A percentile compares a stretch with the other conserved stretches of the same genome.
These are phyloP conservation scores for Palythoa caribaeorum DNA, from an alignment of 92 coral and sea anemone genomes.

Conservation along the genomic window DNA sequence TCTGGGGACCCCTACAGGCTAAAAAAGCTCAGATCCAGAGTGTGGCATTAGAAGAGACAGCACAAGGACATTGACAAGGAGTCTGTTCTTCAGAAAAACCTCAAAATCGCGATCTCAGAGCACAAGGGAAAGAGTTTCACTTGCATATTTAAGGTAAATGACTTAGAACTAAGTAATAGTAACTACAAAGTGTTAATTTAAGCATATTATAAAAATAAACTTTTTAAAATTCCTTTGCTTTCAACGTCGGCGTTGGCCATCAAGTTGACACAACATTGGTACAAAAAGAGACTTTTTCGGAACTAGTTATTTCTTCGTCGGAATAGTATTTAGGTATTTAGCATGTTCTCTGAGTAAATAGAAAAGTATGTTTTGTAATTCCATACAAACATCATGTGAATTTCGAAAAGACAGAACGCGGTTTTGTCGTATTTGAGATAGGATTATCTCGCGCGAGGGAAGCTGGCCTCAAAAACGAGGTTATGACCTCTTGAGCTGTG, in stretches of 20 bases:
- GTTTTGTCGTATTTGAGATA: not conserved
- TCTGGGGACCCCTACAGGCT: constrained; percentile 9
- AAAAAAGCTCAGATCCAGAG: not conserved
- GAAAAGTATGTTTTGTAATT: not conserved
- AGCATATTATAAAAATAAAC: not conserved
- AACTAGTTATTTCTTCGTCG: not conserved
- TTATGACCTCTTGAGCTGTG: not conserved
- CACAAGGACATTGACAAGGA: not conserved
- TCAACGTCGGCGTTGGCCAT: not conserved
- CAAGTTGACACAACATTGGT: not conserved
- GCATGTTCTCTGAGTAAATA: constrained; percentile 23
- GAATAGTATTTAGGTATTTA: constrained; percentile 1
- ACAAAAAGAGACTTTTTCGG: not conserved
- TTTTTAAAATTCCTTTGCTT: not conserved
- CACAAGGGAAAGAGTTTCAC: not conserved
- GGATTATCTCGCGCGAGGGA: not conserved
- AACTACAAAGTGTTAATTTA: constrained; percentile 3
- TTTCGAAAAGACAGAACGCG: not conserved
- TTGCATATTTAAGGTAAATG: constrained; percentile 11
- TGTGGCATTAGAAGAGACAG: not conserved
- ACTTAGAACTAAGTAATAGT: not conserved
- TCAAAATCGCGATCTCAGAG: not conserved
- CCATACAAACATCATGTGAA: not conserved
- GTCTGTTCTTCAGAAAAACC: constrained; percentile 16
- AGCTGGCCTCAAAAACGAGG: not conserved